phyloP scores from a whole-genome alignment of 2,888 invertebrate species.

The Apotomis capreana region DNA sequence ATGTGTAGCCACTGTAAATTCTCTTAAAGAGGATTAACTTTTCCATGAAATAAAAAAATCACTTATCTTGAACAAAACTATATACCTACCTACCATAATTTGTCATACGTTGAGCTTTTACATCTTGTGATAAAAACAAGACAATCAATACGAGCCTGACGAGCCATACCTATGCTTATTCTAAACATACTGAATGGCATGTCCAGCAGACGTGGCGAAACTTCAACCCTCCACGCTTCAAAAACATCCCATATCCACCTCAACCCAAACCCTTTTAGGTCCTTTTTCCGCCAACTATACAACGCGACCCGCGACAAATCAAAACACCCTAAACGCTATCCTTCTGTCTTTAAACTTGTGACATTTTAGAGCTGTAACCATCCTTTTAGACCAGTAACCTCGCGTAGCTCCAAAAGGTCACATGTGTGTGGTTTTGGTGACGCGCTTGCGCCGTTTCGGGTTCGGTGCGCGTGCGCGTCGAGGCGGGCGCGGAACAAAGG shows the following conservation, averaged over 20 bases:
- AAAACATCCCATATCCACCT: slow-evolving; percentile 2
- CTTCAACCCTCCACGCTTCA: slow-evolving; percentile 15
- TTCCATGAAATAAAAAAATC: too few species aligned
- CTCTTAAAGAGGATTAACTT: too few species aligned
- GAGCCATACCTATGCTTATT: neutral
- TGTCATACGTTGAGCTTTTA: too few species aligned
- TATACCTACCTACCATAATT: too few species aligned
- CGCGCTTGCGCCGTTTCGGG: slow-evolving; percentile 21
- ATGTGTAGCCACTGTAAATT: too few species aligned
- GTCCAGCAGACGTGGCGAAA: slow-evolving; percentile 33
- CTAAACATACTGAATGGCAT: slow-evolving; percentile 12
- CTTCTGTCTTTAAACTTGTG: neutral
- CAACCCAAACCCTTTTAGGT: slow-evolving; percentile 9
- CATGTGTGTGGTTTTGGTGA: slow-evolving; percentile 15
- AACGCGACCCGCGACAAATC: neutral
- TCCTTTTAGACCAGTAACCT: slow-evolving; percentile 8
- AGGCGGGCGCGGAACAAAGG: slow-evolving; percentile 80
- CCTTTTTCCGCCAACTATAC: slow-evolving; percentile 14
- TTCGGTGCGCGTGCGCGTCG: slow-evolving; percentile 44
- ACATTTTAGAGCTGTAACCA: slow-evolving; percentile 2
- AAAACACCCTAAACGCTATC: slow-evolving; percentile 6
- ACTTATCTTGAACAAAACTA: too few species aligned
- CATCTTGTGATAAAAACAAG: neutral
- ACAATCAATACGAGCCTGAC: neutral
- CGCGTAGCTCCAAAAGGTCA: slow-evolving; percentile 25